Evolutionary conservation across 1,140 invertebrate genomes (phyloP), one percentile per base, ranked within the genome.

Genomic region (Megalonaias nervosa): DNA sequence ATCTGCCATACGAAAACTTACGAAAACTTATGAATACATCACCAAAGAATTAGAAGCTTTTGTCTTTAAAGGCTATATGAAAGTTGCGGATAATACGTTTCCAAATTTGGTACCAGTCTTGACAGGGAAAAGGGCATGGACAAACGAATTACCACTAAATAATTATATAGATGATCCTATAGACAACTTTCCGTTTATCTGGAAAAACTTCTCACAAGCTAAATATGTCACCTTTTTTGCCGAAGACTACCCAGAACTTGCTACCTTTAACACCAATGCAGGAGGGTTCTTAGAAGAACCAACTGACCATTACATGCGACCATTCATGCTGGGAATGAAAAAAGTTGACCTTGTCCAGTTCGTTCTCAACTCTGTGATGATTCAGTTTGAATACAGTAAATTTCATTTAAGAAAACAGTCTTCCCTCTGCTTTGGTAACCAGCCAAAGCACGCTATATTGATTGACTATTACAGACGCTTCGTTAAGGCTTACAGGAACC

Each of bases 1-100:
- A 67, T 97, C 97, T 89, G 94, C 97, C 71, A 93, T 95, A 67
- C 93, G 96, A 48, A 94, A 95, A 77, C 95, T 97, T 94, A 94
- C 94, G 0, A 93, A 93, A 82, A 96, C 95, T 0, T 88, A 93
- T 1, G 83, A 91, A 4, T 93, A 93, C 81, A 90, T 96, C 0
- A 85, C 85, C 81, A 19, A 83, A 16, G 70, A 84, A 38, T 67
- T 90, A 55, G 62, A 74, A 5, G 87, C 84, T 13, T 70, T 88
- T 74, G 83, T 89, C 38, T 83, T 89, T 80, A 64, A 84, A 57
- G 89, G 88, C 0, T 90, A 91, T 72, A 90, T 87, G 74, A 90
- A 80, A 66, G 74, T 80, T 31, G 79, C 82, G 13, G 84, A 86
- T 48, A 89, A 89, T 71, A 89, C 87, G 15, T 86, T 84, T 58